phyloP scores from a whole-genome alignment of 2,888 invertebrate species.

The Panopea generosa region DNA sequence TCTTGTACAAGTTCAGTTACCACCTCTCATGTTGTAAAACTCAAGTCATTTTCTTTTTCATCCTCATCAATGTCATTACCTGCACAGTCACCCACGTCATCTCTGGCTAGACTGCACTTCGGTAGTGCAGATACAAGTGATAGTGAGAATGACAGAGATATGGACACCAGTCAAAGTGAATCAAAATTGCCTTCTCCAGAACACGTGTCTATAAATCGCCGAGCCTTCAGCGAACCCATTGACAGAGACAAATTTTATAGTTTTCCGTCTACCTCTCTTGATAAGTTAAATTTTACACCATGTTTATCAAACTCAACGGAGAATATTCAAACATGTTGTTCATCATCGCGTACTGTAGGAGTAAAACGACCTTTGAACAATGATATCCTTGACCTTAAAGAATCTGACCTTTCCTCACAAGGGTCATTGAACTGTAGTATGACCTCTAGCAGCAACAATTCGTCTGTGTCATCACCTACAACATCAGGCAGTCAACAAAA shows the following conservation, averaged over 20 bases:
- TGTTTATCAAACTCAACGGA: constrained; percentile 75
- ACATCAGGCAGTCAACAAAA: constrained; percentile 54
- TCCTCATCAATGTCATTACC: constrained; percentile 40
- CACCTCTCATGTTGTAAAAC: constrained; percentile 51
- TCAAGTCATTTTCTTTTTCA: constrained; percentile 61
- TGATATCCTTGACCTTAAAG: constrained; percentile 50
- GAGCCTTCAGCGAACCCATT: background rate
- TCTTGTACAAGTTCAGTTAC: constrained; percentile 42
- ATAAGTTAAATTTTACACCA: constrained; percentile 84
- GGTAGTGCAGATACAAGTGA: constrained; percentile 49
- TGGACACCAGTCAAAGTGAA: constrained; percentile 27
- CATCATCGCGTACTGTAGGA: constrained; percentile 31
- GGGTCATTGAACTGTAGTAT: constrained; percentile 54
- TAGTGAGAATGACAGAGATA: constrained; percentile 37
- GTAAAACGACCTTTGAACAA: constrained; percentile 58
- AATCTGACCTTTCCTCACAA: constrained; percentile 62
- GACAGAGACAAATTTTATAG: constrained; percentile 40
- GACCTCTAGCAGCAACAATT: constrained; percentile 49
- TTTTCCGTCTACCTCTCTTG: constrained; percentile 83
- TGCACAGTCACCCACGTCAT: constrained; percentile 52
- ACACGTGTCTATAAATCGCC: background rate
- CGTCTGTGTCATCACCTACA: constrained; percentile 63
- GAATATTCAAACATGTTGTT: constrained; percentile 26
- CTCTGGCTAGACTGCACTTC: constrained; percentile 54
- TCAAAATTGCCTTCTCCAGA: constrained; percentile 14